Conservation (phyloP, 2,888 invertebrate genomes). For the Cantharis flavilabris region DNA sequence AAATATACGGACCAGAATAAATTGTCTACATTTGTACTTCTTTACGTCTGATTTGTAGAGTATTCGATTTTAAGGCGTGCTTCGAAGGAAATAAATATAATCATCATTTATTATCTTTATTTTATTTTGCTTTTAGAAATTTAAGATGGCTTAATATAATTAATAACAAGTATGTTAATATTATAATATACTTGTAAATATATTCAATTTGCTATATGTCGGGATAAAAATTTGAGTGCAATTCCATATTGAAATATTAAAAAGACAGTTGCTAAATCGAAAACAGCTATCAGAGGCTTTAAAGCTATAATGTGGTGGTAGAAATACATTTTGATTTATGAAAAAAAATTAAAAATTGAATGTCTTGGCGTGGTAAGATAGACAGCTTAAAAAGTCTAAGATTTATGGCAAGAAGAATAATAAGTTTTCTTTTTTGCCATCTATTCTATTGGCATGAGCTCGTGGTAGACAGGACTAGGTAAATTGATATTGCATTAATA, state of each 20-base stretch:
- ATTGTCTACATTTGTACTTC: conserved; percentile 7
- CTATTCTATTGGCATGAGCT: not conserved
- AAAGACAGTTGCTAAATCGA: not conserved
- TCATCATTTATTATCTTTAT: conserved; percentile 1
- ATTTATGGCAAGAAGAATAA: not conserved
- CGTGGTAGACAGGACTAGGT: not conserved
- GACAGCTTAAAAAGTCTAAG: not conserved
- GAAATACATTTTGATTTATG: not conserved
- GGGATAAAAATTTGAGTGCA: not conserved
- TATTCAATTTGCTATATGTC: too few relatives aligned
- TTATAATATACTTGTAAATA: too few relatives aligned
- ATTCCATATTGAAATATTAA: not conserved
- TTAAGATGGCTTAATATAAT: not conserved
- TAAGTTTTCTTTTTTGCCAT: not conserved
- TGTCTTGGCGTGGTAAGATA: not conserved
- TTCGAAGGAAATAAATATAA: conserved; percentile 1
- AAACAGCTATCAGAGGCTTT: not conserved
- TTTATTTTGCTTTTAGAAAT: not conserved
- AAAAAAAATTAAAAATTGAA: not conserved
- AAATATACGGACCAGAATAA: conserved; percentile 4
- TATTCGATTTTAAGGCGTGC: not conserved
- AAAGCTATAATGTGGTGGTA: not conserved
- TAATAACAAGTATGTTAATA: not conserved
- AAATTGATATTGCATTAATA: not conserved
- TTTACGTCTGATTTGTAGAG: conserved; percentile 5